Evolutionary conservation across 2,797 vertebrate genomes (phyloP).

Genomic region (Pseudochirops cupreus): DNA sequence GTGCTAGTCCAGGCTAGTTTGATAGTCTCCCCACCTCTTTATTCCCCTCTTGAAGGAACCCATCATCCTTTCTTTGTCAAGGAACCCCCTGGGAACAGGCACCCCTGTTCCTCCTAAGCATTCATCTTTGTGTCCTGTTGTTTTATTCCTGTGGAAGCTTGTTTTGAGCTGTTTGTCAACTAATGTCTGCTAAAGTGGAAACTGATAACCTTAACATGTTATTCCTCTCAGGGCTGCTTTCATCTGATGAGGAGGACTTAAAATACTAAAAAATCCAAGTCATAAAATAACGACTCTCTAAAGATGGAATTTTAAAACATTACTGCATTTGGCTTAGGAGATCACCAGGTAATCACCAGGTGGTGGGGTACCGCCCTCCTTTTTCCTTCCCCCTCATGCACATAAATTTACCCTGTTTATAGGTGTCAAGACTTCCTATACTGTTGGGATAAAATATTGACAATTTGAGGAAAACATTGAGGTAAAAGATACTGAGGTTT

Average conservation of each 20-base stretch:
- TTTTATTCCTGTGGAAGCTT: not conserved
- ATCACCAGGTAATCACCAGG: not conserved
- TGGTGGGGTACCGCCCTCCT: not conserved
- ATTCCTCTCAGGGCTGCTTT: not conserved
- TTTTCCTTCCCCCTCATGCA: not conserved
- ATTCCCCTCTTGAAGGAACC: not conserved
- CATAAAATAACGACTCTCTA: not conserved
- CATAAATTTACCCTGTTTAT: not conserved
- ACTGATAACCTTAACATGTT: not conserved
- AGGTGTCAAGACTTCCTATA: not conserved
- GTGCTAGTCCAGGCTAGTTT: not conserved
- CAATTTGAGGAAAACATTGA: not conserved
- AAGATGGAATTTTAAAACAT: not conserved
- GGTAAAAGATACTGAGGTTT: not conserved
- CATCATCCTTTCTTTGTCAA: not conserved
- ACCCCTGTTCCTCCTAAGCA: not conserved
- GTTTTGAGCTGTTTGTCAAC: not conserved
- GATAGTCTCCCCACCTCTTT: not conserved
- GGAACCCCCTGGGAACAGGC: not conserved
- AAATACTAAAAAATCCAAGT: not conserved
- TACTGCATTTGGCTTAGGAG: not conserved
- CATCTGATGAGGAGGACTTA: not conserved
- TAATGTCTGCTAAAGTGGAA: not conserved
- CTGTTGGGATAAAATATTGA: not conserved
- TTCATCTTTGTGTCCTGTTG: not conserved